A percentile compares a stretch with the other conserved stretches of the same genome.
phyloP scores from a whole-genome alignment of 2,888 invertebrate species.

The Oscheius sp. region DNA sequence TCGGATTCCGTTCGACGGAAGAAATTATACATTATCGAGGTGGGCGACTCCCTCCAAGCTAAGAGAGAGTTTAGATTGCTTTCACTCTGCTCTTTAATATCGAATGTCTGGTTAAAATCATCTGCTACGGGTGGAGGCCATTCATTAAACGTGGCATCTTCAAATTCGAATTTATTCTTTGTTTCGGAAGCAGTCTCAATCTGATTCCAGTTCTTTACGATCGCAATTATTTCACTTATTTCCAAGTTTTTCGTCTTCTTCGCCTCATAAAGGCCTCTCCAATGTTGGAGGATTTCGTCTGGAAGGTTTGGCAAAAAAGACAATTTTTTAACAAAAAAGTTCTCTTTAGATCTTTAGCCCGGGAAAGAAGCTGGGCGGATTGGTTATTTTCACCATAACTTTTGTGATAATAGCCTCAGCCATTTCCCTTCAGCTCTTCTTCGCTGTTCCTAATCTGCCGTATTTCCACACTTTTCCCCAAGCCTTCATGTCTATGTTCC shows the following conservation, averaged over 20 bases:
- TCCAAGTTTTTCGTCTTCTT: constrained; percentile 82
- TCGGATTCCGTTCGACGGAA: constrained; percentile 62
- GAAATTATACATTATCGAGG: constrained; percentile 69
- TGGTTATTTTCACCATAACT: constrained; percentile 99
- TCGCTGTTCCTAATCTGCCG: constrained; percentile 89
- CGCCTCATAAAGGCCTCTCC: constrained; percentile 97
- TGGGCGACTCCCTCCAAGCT: constrained; percentile 25
- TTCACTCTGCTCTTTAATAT: constrained; percentile 93
- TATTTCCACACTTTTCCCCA: constrained; percentile 98
- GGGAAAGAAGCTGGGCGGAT: constrained; percentile 94
- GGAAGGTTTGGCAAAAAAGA: constrained; percentile 72
- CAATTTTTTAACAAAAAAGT: neutral
- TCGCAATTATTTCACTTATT: constrained; percentile 84
- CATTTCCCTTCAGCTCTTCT: constrained; percentile 98
- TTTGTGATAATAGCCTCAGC: constrained; percentile 96
- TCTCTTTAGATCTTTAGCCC: constrained; percentile 77
- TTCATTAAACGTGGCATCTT: constrained; percentile 55
- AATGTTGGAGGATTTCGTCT: constrained; percentile 91
- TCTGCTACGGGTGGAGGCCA: constrained; percentile 83
- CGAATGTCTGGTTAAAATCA: constrained; percentile 95
- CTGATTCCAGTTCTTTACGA: constrained; percentile 87
- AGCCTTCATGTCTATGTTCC: constrained; percentile 99
- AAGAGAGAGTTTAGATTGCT: constrained; percentile 77
- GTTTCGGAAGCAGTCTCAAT: constrained; percentile 89
- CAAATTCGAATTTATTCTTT: constrained; percentile 87